phyloP scores from a whole-genome alignment of 2,797 vertebrate species.

The Valencia hispanica region DNA sequence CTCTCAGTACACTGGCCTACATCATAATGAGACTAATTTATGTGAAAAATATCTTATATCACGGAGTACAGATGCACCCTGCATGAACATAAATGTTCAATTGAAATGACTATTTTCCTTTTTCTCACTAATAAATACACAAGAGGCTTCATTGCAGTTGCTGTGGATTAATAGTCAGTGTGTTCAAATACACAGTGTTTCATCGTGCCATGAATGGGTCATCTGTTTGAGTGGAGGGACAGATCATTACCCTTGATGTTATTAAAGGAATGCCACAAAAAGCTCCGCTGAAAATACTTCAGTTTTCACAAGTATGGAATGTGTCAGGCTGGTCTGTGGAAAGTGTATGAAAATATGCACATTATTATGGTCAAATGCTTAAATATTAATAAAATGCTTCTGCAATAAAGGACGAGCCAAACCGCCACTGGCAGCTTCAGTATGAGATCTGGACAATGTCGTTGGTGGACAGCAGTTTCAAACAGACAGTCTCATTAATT shows the following conservation, averaged over 20 bases:
- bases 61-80: not conserved
- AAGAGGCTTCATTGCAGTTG: constrained; percentile 13
- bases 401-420: not conserved
- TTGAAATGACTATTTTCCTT: constrained; percentile 8
- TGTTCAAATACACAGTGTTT: constrained; percentile 5
- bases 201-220: not conserved
- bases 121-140: constrained; percentile 35
- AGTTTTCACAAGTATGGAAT: not conserved
- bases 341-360: not conserved
- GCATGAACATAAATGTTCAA: not conserved
- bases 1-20: constrained; percentile 15
- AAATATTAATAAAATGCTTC: not conserved
- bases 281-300: not conserved
- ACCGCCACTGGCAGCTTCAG: not conserved
- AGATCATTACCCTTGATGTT: not conserved
- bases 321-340: not conserved
- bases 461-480: not conserved
- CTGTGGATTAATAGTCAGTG: not conserved
- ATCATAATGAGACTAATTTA: constrained; percentile 1
- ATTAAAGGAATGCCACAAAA: not conserved
- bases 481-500: not conserved
- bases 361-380: not conserved
- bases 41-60: constrained; percentile 11
- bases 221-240: not conserved
- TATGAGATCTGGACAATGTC: not conserved